Percentiles rank a stretch among this genome's conserved stretches.
Conservation (phyloP, 2,888 invertebrate species). For the Zaprionus obscuricornis region DNA sequence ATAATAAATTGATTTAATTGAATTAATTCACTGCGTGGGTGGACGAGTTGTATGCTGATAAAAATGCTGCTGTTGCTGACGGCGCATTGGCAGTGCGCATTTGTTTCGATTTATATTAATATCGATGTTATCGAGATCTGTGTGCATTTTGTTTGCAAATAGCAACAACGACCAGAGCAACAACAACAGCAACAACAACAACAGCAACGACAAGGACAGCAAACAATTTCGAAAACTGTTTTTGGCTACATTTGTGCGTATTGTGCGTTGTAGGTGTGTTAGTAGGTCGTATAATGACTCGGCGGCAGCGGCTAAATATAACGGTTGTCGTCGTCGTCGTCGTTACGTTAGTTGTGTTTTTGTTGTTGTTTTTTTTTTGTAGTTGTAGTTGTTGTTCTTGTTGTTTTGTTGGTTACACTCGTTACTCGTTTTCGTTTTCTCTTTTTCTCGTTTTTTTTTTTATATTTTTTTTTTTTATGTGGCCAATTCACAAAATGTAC, state of each 20-base stretch:
- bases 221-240: no score
- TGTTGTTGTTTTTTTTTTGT: no score
- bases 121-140: conserved; percentile 60
- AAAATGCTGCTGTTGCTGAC: conserved; percentile 65
- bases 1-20: conserved; percentile 33
- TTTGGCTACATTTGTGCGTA: conserved; percentile 60
- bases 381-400: conserved; percentile 32
- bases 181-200: conserved; percentile 44
- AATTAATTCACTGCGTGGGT: conserved; percentile 67
- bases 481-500: conserved; percentile 76
- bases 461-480: no score
- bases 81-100: conserved; percentile 54
- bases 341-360: conserved; percentile 55
- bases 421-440: conserved; percentile 69
- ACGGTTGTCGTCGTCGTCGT: no score
- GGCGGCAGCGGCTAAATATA: conserved; percentile 74
- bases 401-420: conserved; percentile 62
- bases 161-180: conserved; percentile 15
- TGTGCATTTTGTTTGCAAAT: conserved; percentile 61
- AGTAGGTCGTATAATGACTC: conserved; percentile 61
- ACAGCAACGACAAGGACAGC: conserved; percentile 32
- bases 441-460: no score
- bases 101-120: conserved; percentile 53
- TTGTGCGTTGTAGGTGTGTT: conserved; percentile 58
- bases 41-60: conserved; percentile 73